These are phyloP conservation scores for Cepaea hortensis DNA, from an alignment of 2,888 invertebrate genomes.

Conservation along the genomic window DNA sequence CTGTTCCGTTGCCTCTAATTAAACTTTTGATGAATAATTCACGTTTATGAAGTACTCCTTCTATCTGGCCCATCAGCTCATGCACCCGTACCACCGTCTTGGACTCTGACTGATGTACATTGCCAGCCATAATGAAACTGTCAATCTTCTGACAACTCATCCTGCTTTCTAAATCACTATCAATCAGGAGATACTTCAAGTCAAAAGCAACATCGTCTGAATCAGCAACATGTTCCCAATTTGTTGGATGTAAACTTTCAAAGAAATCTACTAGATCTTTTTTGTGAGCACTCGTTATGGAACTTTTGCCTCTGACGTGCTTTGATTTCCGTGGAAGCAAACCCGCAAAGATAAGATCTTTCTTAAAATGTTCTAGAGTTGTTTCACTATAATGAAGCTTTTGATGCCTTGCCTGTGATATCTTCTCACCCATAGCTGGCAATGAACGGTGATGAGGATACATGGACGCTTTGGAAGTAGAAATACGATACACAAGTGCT, in stretches of 20 bases:
- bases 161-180: slow-evolving; percentile 60
- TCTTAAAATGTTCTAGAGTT: neutral
- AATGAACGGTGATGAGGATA: neutral
- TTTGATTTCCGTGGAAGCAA: neutral
- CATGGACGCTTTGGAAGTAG: neutral
- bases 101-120: slow-evolving; percentile 54
- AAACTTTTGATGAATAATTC: slow-evolving; percentile 64
- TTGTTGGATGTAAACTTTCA: slow-evolving; percentile 51
- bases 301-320: neutral
- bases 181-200: slow-evolving; percentile 60
- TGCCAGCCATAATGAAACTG: slow-evolving; percentile 53
- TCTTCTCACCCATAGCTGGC: neutral
- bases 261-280: slow-evolving; percentile 42
- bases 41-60: neutral
- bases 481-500: neutral
- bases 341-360: neutral
- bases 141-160: slow-evolving; percentile 67
- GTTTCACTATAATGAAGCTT: neutral
- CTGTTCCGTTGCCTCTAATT: slow-evolving; percentile 57
- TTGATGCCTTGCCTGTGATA: slow-evolving; percentile 5
- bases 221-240: slow-evolving; percentile 63
- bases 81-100: slow-evolving; percentile 49
- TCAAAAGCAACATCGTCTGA: slow-evolving; percentile 65
- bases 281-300: neutral
- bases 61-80: neutral